These are phyloP conservation scores for Phaethornis superciliosus DNA, from an alignment of 2,113 vertebrate species.

Conservation along the genomic window DNA sequence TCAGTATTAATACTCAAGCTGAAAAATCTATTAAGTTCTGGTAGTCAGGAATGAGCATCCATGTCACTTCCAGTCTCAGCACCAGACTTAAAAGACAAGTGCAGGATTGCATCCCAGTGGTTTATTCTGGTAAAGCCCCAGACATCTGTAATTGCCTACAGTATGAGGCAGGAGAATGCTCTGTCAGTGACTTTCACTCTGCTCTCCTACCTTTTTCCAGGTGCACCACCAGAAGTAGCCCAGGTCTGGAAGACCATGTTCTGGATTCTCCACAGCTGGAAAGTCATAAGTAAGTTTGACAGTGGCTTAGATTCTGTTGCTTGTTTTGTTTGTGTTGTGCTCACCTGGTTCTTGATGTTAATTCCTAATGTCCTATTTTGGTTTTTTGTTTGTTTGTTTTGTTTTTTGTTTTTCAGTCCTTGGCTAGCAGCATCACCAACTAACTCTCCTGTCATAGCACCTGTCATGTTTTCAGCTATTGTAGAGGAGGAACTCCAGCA, in stretches of 20 bases:
- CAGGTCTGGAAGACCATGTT: conserved; percentile 53
- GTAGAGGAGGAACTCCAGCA: conserved; percentile 94
- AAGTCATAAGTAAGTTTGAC: conserved; percentile 73
- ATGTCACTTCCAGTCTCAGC: background rate
- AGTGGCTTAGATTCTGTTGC: background rate
- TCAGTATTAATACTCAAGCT: background rate
- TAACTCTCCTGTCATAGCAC: conserved; percentile 73
- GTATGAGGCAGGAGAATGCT: background rate
- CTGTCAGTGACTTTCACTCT: background rate
- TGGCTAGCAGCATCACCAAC: conserved; percentile 84
- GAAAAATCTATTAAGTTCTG: background rate
- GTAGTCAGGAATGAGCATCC: background rate
- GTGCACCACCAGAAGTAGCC: background rate
- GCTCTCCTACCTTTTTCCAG: conserved; percentile 26
- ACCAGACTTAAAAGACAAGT: background rate
- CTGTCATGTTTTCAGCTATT: conserved; percentile 91
- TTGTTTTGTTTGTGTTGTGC: background rate
- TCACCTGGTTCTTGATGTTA: background rate
- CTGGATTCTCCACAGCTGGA: conserved; percentile 62
- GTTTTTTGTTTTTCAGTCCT: conserved; percentile 78
- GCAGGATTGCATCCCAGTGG: background rate
- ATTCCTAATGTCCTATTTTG: background rate
- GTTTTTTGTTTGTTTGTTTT: background rate
- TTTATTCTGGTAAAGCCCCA: background rate
- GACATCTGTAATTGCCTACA: background rate